Base-by-base conservation (phyloP, 2,797 vertebrate genomes). In the Hyperoplus immaculatus region DNA sequence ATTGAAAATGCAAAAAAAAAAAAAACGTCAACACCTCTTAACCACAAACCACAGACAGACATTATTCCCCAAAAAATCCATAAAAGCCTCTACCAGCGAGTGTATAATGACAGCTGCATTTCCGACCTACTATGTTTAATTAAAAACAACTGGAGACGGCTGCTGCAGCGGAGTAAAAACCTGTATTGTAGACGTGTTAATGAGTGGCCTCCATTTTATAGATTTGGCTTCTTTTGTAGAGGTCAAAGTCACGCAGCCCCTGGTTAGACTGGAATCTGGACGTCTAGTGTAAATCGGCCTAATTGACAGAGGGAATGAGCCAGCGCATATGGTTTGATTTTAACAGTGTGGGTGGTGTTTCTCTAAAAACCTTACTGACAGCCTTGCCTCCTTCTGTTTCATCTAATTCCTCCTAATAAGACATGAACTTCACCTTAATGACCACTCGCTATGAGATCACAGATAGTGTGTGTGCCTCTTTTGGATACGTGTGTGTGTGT, bases 261-360 rank as follows among this genome's bases (percentile, higher is more conserved):
- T 91, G 87, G 89, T 88, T 81, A 85, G 87, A 85, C 86, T 85
- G 90, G 91, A 93, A 92, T 92, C 89, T 84, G 81, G 84, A 90
- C 74, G 72, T 78, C 77, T 63, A 80, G 89, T 89, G 90, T 93
- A 93, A 93, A 93, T 92, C 69, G 39, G 80, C 68, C 88, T 94
- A 94, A 94, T 93, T 90, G 92, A 92, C 89, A 77, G 69, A 84
- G 83, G 75, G 86, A 92, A 91, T 75, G 88, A 91, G 90, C 86
- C 82, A 71, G 82, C 80, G 78, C 95, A 95, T 94, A 93, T 95
- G 95, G 94, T 94, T 95, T 95, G 89, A 89, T 92, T 96, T 95
- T 94, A 89, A 91, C 92, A 75, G 84, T 92, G 93, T 93, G 92
- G 92, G 93, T 95, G 94, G 94, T 93, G 93, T 91, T 92, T 91